Base-by-base conservation (phyloP, 1,140 invertebrate species). In the Drosophila lacertosa region DNA sequence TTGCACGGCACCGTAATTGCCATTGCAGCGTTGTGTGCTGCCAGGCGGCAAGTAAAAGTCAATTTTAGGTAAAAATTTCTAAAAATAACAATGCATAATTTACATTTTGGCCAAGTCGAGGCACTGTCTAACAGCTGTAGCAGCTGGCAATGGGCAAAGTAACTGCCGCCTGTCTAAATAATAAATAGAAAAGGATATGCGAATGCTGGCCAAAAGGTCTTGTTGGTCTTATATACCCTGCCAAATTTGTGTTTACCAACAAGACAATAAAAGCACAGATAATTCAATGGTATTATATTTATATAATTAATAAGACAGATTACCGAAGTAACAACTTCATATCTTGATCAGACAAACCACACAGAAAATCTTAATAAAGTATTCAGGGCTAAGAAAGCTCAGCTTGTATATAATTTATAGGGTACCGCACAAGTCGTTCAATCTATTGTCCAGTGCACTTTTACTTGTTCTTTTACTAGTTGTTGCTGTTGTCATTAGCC, bases 21-120 rank as follows among this genome's bases (percentile, higher is more conserved):
- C 80, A 60, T 69, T 68, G 74, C 62, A 73, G 42, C 58, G 22
- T n/a, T 63, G 60, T 50, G 48, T 7, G 26, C 40, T 47, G 58
- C 53, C 51, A 63, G 71, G 53, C 53, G 53, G 45, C 45, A 68
- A 67, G 71, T 66, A 26, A 37, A 58, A 62, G 58, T 68, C 70
- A 80, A 58, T 71, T 64, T 65, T 74, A 74, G 74, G 44, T 74
- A 58, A 69, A 86, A 84, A 86, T 86, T 86, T 81, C 77, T 77
- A 84, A 84, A 86, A 81, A 86, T 81, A 81, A 80, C 81, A 81
- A 88, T 81, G 77, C 74, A 88, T 86, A 88, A 86, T 88, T 86
- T 81, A 77, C 75, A 59, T 75, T 37, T 62, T 60, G 77, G 48
- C 45, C 68, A 65, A 64, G 60, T 75, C 55, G 29, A 69, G 18